Base-by-base conservation (phyloP, 1,140 invertebrate genomes). In the Mizuhopecten yessoensis region DNA sequence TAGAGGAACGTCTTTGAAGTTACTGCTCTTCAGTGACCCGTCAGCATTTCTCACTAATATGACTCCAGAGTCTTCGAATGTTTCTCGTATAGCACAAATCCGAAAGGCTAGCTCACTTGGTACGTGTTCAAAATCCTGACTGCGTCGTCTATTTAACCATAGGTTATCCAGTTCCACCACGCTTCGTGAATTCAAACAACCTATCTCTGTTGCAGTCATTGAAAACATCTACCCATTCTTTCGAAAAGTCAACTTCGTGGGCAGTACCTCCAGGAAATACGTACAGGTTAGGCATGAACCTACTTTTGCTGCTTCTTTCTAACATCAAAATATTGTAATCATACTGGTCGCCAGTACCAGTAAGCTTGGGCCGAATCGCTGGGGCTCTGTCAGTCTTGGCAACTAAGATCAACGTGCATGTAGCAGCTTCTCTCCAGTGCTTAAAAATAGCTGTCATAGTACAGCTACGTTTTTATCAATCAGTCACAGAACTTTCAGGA, bases 41-140 rank as follows among this genome's bases (percentile, higher is more conserved):
- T 17, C 42, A 86, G 75, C 36, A 33, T 90, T 88, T 88, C 95
- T 97, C 93, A 98, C 98, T 11, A 99, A 96, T n/a, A 99, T 96
- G 88, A 99, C 96, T 0, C 98, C 98, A 93, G 98, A 97, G 96
- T 99, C 98, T 97, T 99, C 98, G 97, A 99, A 99, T 34, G 98
- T 98, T 97, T 99, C 98, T 93, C 98, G 97, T 91, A 99, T 98
- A 20, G 98, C 98, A 92, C 98, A 97, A 91, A 99, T 98, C 92
- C 98, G 97, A 89, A 99, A 96, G 3, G 98, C 98, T 75, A 99
- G 97, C 95, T 98, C 98, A 96, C 94, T 94, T 17, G 94, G 94
- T 10, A 95, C 91, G 36, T 88, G 49, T 36, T 92, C 90, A 86
- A 93, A 95, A 86, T 94, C 88, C 1, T 93, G 57, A 13, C 91